Evolutionary conservation across 2,888 invertebrate species (phyloP).

Genomic region (Sceliomorpha sp.): DNA sequence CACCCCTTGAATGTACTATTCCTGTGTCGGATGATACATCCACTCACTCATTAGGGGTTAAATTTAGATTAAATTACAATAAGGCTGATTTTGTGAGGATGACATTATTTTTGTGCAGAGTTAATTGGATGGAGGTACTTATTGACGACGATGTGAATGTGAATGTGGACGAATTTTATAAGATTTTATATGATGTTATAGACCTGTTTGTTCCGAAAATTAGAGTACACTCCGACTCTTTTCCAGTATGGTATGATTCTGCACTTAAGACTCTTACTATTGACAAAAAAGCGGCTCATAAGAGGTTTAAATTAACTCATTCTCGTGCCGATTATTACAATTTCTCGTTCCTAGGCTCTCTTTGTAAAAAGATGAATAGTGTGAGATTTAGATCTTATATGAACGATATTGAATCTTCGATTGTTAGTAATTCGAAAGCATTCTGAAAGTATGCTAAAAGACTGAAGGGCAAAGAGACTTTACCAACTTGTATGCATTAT

Average conservation of each 20-base stretch:
- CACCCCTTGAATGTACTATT: constrained; percentile 1
- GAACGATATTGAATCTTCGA: not conserved
- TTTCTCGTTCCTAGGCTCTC: not conserved
- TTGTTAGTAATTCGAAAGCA: not conserved
- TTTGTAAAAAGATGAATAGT: not conserved
- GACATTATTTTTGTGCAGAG: not conserved
- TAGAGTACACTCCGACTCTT: not conserved
- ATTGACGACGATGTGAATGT: not conserved
- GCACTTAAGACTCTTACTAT: not conserved
- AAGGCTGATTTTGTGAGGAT: constrained; percentile 1
- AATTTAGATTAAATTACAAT: constrained; percentile 3
- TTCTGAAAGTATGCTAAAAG: not conserved
- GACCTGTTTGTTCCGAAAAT: constrained; percentile 1
- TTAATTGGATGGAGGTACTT: constrained; percentile 8
- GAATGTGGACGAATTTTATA: not conserved
- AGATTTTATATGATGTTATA: constrained; percentile 8
- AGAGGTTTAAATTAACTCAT: not conserved
- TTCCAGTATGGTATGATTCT: constrained; percentile 8
- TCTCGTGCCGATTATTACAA: not conserved
- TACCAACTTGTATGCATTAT: not conserved
- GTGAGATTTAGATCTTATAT: not conserved
- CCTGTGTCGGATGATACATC: not conserved
- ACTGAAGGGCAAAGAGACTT: not conserved
- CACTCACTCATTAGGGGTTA: not conserved
- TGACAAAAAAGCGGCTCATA: constrained; percentile 13